These are phyloP conservation scores for Ictidomys tridecemlineatus DNA, from an alignment of 2,113 vertebrate genomes.

Conservation along the genomic window DNA sequence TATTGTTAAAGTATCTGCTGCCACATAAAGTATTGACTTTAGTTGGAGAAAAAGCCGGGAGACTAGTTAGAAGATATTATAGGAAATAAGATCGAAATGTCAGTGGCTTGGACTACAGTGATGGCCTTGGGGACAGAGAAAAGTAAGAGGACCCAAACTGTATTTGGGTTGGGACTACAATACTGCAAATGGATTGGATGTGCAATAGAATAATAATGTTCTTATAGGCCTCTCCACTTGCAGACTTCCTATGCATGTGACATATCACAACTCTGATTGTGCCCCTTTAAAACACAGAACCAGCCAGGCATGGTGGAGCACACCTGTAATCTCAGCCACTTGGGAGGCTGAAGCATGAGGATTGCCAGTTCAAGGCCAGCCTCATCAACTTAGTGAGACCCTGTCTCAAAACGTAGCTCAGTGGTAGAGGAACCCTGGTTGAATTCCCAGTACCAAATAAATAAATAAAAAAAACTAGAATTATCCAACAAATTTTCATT, in stretches of 20 bases:
- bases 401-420: too few species aligned
- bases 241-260: background rate
- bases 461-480: background rate
- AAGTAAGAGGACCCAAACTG: background rate
- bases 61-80: background rate
- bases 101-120: background rate
- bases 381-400: too few species aligned
- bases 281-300: background rate
- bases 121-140: background rate
- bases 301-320: too few species aligned
- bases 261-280: background rate
- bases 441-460: too few species aligned
- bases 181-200: background rate
- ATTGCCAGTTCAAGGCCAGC: too few species aligned
- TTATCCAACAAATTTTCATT: background rate
- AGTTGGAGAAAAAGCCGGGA: background rate
- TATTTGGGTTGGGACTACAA: background rate
- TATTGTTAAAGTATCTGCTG: background rate
- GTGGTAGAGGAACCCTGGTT: too few species aligned
- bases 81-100: background rate
- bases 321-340: too few species aligned
- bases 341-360: too few species aligned
- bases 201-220: background rate
- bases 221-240: background rate
- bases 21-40: too few species aligned